Percentiles rank a stretch among this genome's conserved stretches.
Evolutionary conservation across 1,140 invertebrate species (phyloP).

Genomic region (Scaptomyza montana): DNA sequence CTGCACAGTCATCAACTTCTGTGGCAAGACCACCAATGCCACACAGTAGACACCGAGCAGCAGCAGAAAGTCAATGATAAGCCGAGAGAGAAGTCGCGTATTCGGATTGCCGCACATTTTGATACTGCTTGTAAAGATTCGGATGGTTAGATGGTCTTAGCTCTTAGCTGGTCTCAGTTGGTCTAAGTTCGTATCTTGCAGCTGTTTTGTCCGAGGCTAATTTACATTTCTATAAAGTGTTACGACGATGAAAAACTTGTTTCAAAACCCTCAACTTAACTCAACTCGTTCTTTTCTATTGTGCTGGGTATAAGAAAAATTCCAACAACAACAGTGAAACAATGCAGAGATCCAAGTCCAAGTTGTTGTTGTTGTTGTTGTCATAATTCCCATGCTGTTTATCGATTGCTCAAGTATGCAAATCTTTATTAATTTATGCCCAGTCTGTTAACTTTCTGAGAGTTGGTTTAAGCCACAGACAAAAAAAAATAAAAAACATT

Average conservation of each 20-base stretch:
- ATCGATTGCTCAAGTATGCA: conserved; percentile 65
- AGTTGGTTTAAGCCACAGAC: too few species aligned
- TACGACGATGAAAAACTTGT: conserved; percentile 58
- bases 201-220: conserved; percentile 36
- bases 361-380: conserved; percentile 3
- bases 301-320: conserved; percentile 4
- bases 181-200: conserved; percentile 13
- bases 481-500: too few species aligned
- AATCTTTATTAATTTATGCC: conserved; percentile 71
- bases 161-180: not conserved
- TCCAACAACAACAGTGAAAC: conserved; percentile 9
- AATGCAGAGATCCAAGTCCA: conserved; percentile 18
- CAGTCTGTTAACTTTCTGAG: conserved; percentile 40
- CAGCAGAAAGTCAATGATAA: conserved; percentile 74
- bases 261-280: conserved; percentile 42
- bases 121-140: conserved; percentile 40
- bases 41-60: conserved; percentile 61
- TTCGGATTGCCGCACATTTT: conserved; percentile 81
- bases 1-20: conserved; percentile 51
- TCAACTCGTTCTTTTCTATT: conserved; percentile 39
- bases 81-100: conserved; percentile 72
- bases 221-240: conserved; percentile 58
- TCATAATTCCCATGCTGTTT: conserved; percentile 36
- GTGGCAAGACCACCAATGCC: conserved; percentile 70
- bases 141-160: not conserved